Percentiles rank a stretch among this genome's conserved stretches.
phyloP scores from a whole-genome alignment of 2,113 vertebrate genomes.

The Dascyllus trimaculatus region DNA sequence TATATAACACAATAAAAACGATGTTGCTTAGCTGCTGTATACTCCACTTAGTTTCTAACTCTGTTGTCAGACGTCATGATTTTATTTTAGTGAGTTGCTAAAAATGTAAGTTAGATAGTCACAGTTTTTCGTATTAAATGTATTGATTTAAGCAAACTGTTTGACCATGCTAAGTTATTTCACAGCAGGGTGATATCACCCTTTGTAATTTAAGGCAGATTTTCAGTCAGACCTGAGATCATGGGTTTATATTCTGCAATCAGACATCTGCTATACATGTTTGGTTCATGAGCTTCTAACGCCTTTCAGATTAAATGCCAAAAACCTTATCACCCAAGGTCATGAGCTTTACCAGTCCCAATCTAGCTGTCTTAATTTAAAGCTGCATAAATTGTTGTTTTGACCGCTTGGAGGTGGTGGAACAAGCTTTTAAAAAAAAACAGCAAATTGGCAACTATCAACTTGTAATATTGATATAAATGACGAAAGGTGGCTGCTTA shows the following conservation, averaged over 20 bases:
- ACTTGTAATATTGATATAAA: too few relatives aligned
- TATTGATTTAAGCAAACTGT: constrained; percentile 2
- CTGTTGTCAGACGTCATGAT: neutral
- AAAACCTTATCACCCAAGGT: neutral
- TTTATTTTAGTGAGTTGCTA: neutral
- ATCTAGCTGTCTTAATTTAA: neutral
- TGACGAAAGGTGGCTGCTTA: neutral
- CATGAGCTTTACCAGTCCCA: neutral
- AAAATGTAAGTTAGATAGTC: neutral
- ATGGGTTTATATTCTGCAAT: neutral
- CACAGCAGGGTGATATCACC: neutral
- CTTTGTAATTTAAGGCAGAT: neutral
- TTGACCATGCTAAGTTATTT: constrained; percentile 22
- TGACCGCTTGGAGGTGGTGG: neutral
- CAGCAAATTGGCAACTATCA: too few relatives aligned
- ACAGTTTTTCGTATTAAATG: neutral
- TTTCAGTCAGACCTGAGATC: neutral
- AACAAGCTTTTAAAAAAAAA: too few relatives aligned
- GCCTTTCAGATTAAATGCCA: neutral
- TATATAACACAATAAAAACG: too few relatives aligned
- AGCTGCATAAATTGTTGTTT: neutral
- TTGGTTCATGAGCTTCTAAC: neutral
- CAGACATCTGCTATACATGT: neutral
- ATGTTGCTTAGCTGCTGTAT: neutral
- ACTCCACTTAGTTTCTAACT: neutral